These are phyloP conservation scores for Danaus plexippus DNA, from an alignment of 1,140 invertebrate species.

Conservation along the genomic window DNA sequence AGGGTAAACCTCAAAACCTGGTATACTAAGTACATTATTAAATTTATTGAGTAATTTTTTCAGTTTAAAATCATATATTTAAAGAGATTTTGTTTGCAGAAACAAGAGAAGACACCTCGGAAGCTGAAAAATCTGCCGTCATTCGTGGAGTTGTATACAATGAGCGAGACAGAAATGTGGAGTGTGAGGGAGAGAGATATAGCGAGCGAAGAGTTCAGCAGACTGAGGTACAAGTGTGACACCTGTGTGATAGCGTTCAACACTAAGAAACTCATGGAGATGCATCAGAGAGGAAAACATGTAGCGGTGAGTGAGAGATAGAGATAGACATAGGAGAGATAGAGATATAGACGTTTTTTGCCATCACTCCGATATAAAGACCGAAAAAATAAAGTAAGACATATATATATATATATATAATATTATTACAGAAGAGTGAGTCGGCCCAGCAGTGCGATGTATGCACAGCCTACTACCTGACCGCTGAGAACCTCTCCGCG, in stretches of 20 bases:
- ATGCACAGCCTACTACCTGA: constrained; percentile 42
- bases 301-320: constrained; percentile 26
- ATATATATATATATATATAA: no score
- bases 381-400: no score
- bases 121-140: constrained; percentile 43
- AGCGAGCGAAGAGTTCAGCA: constrained; percentile 29
- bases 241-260: constrained; percentile 41
- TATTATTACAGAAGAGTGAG: constrained; percentile 36
- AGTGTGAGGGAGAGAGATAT: constrained; percentile 28
- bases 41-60: no score
- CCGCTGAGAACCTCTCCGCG: constrained; percentile 32
- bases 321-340: no score
- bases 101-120: constrained; percentile 13
- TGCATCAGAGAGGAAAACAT: constrained; percentile 46
- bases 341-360: no score
- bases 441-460: constrained; percentile 40
- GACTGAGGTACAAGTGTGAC: constrained; percentile 37
- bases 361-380: no score
- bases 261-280: constrained; percentile 33
- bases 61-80: no score
- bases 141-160: constrained; percentile 38
- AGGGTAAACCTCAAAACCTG: no score
- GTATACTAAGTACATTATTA: no score
- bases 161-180: constrained; percentile 52
- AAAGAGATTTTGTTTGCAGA: constrained; percentile 1